Conservation (phyloP, 2,797 vertebrate species). For the Myotis findleyi region DNA sequence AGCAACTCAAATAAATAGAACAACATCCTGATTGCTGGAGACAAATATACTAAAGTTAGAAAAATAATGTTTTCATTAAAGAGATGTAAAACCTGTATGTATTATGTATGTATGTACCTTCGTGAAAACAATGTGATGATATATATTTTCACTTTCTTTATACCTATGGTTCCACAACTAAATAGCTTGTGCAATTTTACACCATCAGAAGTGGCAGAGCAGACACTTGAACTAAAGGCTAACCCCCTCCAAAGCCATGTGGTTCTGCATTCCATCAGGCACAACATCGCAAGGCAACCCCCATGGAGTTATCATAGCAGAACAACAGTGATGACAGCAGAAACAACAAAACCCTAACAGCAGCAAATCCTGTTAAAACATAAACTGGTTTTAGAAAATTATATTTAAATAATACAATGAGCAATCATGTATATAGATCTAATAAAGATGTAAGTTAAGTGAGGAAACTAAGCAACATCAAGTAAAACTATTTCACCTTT, state of each 20-base stretch:
- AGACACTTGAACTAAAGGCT: neutral
- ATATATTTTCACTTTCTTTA: neutral
- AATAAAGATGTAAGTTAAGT: neutral
- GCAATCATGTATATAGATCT: neutral
- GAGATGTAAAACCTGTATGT: neutral
- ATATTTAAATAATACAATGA: neutral
- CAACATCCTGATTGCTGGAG: neutral
- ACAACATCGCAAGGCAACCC: accelerated
- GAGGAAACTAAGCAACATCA: neutral
- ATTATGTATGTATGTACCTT: neutral
- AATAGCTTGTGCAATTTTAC: neutral
- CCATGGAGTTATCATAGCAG: neutral
- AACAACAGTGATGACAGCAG: no score
- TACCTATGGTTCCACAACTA: neutral
- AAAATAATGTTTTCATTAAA: neutral
- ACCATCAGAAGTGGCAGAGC: neutral
- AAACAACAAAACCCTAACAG: neutral
- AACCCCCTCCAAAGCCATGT: neutral
- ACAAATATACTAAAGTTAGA: neutral
- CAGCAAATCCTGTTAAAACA: neutral
- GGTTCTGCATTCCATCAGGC: neutral
- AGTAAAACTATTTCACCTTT: neutral
- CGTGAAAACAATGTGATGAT: neutral
- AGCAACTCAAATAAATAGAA: neutral
- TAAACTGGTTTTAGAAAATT: neutral